Evolutionary conservation across 2,797 vertebrate species (phyloP).

Genomic region (Lophius americanus): DNA sequence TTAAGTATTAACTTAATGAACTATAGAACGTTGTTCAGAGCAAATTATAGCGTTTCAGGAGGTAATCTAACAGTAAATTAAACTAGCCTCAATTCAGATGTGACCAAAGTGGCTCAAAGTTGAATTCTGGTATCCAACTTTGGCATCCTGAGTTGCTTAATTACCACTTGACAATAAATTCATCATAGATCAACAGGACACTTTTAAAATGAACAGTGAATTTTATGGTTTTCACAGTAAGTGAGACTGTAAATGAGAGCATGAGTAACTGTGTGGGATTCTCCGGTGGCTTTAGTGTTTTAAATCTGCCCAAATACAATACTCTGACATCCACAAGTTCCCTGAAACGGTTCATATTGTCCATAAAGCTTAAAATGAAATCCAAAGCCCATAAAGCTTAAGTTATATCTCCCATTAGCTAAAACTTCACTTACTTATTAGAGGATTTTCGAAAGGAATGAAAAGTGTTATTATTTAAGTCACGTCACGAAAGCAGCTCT

Average conservation of each 20-base stretch:
- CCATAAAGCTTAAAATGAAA: not conserved
- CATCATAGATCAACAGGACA: not conserved
- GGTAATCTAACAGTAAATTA: no score
- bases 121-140: not conserved
- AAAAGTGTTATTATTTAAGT: no score
- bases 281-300: not conserved
- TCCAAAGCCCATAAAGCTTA: not conserved
- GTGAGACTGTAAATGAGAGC: not conserved
- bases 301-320: not conserved
- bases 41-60: no score
- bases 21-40: no score
- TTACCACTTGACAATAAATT: not conserved
- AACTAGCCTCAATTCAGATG: not conserved
- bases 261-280: not conserved
- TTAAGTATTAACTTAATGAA: not conserved
- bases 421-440: not conserved
- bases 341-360: not conserved
- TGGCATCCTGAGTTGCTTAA: not conserved
- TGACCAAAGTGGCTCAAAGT: not conserved
- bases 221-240: slow-evolving; percentile 7
- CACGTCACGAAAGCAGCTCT: no score
- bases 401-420: not conserved
- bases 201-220: not conserved
- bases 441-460: not conserved
- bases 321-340: no score